Evolutionary conservation across 2,797 vertebrate species (phyloP), one percentile per base, ranked within the genome.

Genomic region (Smutsia temminckii): DNA sequence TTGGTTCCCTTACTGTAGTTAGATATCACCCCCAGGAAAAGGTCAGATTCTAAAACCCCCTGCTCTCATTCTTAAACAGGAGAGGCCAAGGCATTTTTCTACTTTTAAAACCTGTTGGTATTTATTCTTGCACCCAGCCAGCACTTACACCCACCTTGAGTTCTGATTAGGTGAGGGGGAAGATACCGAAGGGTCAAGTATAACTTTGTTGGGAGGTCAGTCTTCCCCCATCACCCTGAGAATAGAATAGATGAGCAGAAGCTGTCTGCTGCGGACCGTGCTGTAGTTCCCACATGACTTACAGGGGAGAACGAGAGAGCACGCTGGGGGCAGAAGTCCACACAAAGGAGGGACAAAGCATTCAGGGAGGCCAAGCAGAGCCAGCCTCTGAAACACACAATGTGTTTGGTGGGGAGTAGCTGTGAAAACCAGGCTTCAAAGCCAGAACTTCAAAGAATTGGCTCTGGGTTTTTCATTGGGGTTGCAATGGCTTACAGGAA

Each of bases 221-320:
- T 2, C 46, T 46, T 46, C 46, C 10, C 46, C 46, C 10, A 12
- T 46, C 46, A 46, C 46, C 46, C 12, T 2, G 40, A 64, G 46
- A 53, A 8, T 55, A 51, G 59, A 32, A 12, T 4, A 46, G 11
- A 46, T 9, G 13, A 20, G 12, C 2, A 49, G 51, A 51, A 63
- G 8, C 51, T 21, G 1, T 21, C 34, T 1, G 27, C 25, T 32
- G 25, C 59, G 5, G 4, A 69, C 14, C 57, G 25, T 3, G 17
- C 6, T 21, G 57, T 32, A 18, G 13, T 46, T 3, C 21, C 2
- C 8, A 17, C 5, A 32, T 0, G 0, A 32, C 12, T 51, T 10
- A 0, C 5, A 18, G 23, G 29, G n/a, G 11, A 91, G 63, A n/a
- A 27, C 14, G 10, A 14, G 0, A 20, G 49, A 14, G 6, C n/a